Evolutionary conservation across 1,140 invertebrate genomes (phyloP), one percentile per base, ranked within the genome.

Genomic region (Pachyrhynchus sulphureomaculatus): DNA sequence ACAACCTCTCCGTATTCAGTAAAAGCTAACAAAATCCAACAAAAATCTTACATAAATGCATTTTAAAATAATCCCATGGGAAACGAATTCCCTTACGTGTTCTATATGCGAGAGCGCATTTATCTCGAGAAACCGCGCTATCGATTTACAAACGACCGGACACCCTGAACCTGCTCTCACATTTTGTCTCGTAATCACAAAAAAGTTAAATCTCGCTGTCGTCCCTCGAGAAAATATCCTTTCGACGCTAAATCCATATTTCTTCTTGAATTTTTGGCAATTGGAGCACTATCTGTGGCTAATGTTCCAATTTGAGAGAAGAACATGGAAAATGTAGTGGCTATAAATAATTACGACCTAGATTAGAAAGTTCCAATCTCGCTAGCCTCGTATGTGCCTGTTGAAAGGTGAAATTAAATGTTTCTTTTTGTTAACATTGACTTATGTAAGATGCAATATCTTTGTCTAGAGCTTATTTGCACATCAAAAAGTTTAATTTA

Each of bases 91-190:
- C 45, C 13, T 48, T 26, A 23, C 42, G 21, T 48, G 26, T 15
- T n/a, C 20, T 15, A 12, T 23, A 12, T 12, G 26, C 29, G 18
- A 21, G 24, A 18, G 24, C 24, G 26, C n/a, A 48, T 48, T 48
- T 48, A 48, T 48, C 45, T 32, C 10, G 45, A 29, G n/a, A 48
- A 48, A 48, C 45, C 9, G 45, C 45, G 21, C 26, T 48, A 48
- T 48, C 45, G 45, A 48, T 48, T 48, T 24, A 20, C 45, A 48
- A 48, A 48, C 45, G 23, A 20, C 42, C 20, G 42, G 45, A 26
- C 45, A 48, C 45, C 45, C 45, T 32, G 45, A 29, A 48, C 45
- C 45, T 15, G 23, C 13, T 39, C 32, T 18, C 49, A 39, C 49
- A 52, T 52, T 52, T 52, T 23, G 15, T 37, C 32, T 15, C 12